phyloP scores from a whole-genome alignment of 1,140 invertebrate genomes.

The Scaptomyza montana region DNA sequence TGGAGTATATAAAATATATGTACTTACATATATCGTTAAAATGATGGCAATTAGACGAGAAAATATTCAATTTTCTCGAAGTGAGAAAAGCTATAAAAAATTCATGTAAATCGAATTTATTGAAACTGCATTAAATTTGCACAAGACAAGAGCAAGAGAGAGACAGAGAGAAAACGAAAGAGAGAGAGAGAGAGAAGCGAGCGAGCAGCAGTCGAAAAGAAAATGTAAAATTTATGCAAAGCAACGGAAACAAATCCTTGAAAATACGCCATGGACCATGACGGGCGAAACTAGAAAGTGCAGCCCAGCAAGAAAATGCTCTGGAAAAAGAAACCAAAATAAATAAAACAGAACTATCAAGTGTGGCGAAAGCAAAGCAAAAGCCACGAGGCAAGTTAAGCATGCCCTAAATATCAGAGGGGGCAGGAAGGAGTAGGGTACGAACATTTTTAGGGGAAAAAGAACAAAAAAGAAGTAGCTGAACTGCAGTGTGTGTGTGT shows the following conservation, averaged over 20 bases:
- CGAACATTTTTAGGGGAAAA: not conserved
- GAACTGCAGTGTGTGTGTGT: not conserved
- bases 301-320: conserved; percentile 20
- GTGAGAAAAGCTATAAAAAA: conserved; percentile 51
- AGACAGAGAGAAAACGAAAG: too few relatives aligned
- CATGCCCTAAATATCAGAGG: conserved; percentile 22
- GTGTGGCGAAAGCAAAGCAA: conserved; percentile 47
- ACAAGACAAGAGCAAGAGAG: conserved; percentile 26
- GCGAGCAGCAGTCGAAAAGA: conserved; percentile 22
- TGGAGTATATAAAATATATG: not conserved
- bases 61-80: conserved; percentile 4
- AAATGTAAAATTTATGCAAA: conserved; percentile 81
- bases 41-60: conserved; percentile 58
- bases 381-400: conserved; percentile 52
- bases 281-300: conserved; percentile 14
- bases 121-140: conserved; percentile 78
- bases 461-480: not conserved
- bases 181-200: not conserved
- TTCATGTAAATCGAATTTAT: conserved; percentile 79
- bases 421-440: not conserved
- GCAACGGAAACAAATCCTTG: conserved; percentile 80
- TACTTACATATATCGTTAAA: not conserved
- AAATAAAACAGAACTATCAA: conserved; percentile 44
- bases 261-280: conserved; percentile 48
- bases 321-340: not conserved